Conservation (phyloP, 2,888 invertebrate species). For the Melanotus villosus region DNA sequence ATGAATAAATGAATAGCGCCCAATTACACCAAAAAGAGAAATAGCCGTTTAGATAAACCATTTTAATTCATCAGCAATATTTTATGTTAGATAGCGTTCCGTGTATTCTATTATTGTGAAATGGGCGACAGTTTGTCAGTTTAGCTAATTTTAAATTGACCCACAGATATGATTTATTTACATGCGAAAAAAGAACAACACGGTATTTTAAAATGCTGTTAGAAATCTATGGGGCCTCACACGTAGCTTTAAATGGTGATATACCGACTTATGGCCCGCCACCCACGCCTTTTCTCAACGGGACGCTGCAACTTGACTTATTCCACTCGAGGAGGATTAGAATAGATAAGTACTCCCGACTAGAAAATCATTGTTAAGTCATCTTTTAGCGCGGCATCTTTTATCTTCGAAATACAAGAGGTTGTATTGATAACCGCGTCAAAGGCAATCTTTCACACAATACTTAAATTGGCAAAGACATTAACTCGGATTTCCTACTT, state of each 20-base stretch:
- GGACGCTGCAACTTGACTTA: conserved; percentile 48
- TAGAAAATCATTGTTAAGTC: conserved; percentile 46
- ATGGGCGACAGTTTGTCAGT: too few relatives aligned
- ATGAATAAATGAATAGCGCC: too few relatives aligned
- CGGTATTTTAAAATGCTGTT: conserved; percentile 22
- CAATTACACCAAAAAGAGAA: too few relatives aligned
- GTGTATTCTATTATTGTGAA: too few relatives aligned
- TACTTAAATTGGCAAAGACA: conserved; percentile 47
- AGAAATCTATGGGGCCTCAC: conserved; percentile 40
- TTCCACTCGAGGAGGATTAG: conserved; percentile 49
- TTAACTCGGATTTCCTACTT: conserved; percentile 38
- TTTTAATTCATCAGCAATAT: too few relatives aligned
- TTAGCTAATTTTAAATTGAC: too few relatives aligned
- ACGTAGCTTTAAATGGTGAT: conserved; percentile 37
- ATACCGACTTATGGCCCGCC: conserved; percentile 34
- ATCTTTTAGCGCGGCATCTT: conserved; percentile 42
- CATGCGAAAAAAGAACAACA: conserved; percentile 31
- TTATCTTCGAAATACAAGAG: conserved; percentile 40
- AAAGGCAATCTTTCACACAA: conserved; percentile 54
- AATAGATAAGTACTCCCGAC: conserved; percentile 49
- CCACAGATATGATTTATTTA: conserved; percentile 19
- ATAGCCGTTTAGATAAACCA: too few relatives aligned
- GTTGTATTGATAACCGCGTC: conserved; percentile 56
- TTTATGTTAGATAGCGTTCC: too few relatives aligned
- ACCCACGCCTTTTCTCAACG: conserved; percentile 51